These are phyloP conservation scores for Peromyscus maniculatus DNA, from an alignment of 2,113 vertebrate species.

Conservation along the genomic window DNA sequence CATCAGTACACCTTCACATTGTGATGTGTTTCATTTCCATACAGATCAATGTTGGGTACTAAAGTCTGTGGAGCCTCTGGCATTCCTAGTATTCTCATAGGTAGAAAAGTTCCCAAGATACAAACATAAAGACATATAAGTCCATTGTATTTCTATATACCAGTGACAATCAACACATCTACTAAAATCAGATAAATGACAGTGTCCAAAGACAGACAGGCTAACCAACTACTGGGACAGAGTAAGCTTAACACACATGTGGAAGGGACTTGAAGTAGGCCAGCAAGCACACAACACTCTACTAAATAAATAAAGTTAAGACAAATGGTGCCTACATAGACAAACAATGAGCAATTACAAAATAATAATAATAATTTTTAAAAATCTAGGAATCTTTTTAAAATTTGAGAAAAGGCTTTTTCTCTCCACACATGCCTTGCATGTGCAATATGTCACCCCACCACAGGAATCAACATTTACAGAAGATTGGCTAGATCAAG, in stretches of 20 bases:
- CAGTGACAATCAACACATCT: not conserved
- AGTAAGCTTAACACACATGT: not conserved
- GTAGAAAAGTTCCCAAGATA: not conserved
- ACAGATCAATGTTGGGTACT: not conserved
- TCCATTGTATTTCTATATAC: not conserved
- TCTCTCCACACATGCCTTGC: not conserved
- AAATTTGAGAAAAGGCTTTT: not conserved
- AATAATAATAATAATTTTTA: not conserved
- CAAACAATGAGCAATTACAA: not conserved
- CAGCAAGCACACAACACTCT: not conserved
- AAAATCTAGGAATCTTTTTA: not conserved
- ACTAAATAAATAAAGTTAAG: not conserved
- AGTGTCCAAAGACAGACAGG: not conserved
- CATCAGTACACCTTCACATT: not conserved
- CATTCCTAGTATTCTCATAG: not conserved
- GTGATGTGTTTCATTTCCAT: not conserved
- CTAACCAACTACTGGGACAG: not conserved
- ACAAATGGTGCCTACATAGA: not conserved
- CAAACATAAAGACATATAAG: not conserved
- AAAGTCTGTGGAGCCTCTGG: not conserved
- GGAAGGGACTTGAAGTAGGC: not conserved
- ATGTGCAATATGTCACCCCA: not conserved
- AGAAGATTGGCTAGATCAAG: not conserved
- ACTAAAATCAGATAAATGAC: not conserved
- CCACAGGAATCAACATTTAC: not conserved